Conservation (phyloP, 2,113 vertebrate species). For the Microcebus lehilahytsara region DNA sequence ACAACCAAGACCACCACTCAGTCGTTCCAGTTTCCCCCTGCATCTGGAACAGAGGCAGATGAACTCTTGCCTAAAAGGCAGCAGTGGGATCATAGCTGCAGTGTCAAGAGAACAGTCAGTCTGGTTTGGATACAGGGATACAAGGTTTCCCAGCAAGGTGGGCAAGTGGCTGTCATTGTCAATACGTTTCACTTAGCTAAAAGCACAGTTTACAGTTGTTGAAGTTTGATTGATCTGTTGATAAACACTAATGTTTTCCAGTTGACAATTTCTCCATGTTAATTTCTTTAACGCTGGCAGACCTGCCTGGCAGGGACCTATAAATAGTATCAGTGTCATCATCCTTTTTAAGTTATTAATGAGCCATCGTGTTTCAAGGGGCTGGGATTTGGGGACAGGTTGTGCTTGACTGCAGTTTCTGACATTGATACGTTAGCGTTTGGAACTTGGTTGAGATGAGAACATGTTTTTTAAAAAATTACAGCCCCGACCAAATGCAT, state of each 20-base stretch:
- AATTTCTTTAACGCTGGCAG: conserved; percentile 88
- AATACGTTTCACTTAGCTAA: conserved; percentile 85
- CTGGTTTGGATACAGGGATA: conserved; percentile 19
- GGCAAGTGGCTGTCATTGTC: conserved; percentile 81
- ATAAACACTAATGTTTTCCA: conserved; percentile 90
- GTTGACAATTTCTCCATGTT: conserved; percentile 88
- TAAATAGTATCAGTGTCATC: conserved; percentile 87
- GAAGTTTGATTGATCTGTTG: conserved; percentile 90
- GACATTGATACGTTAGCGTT: conserved; percentile 85
- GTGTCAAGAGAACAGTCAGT: conserved; percentile 6
- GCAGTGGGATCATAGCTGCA: not conserved
- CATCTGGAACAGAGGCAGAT: conserved; percentile 54
- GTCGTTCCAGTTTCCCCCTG: conserved; percentile 73
- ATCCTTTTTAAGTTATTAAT: conserved; percentile 90
- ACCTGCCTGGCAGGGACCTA: conserved; percentile 84
- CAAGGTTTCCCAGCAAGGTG: conserved; percentile 59
- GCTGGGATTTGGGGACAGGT: conserved; percentile 85
- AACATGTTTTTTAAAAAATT: conserved; percentile 60
- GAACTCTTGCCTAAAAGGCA: conserved; percentile 62
- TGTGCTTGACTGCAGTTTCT: conserved; percentile 86
- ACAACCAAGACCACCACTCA: conserved; percentile 74
- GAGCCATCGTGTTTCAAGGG: conserved; percentile 86
- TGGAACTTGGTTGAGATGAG: conserved; percentile 80
- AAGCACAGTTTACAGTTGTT: conserved; percentile 86
- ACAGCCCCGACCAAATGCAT: conserved; percentile 64